Percentiles rank a stretch among this genome's conserved stretches.
These are phyloP conservation scores for Melipona beecheii DNA, from an alignment of 2,888 invertebrate species.

Conservation along the genomic window DNA sequence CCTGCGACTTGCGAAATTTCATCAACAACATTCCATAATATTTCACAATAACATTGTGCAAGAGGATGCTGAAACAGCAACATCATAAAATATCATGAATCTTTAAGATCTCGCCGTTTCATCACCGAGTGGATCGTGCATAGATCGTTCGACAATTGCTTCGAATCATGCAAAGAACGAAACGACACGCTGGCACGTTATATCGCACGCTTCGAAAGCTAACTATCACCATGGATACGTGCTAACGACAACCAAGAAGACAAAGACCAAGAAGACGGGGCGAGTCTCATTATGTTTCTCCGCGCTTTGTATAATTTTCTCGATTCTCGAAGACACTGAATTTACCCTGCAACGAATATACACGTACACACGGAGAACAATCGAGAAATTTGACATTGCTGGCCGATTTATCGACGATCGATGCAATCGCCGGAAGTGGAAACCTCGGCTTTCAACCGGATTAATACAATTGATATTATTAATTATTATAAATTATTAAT, in stretches of 20 bases:
- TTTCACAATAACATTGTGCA: not conserved
- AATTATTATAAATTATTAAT: no score
- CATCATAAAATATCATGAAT: not conserved
- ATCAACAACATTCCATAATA: not conserved
- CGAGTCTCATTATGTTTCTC: not conserved
- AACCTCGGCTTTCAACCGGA: not conserved
- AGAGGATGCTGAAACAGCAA: not conserved
- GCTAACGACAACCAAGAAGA: conserved; percentile 12
- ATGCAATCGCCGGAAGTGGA: not conserved
- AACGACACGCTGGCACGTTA: not conserved
- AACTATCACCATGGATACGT: not conserved
- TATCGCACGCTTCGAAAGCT: conserved; percentile 1
- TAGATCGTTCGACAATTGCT: conserved; percentile 9
- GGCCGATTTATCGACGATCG: not conserved
- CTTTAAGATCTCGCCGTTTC: not conserved
- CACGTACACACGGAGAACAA: conserved; percentile 28
- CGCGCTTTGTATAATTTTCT: no score
- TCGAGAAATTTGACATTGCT: conserved; percentile 31
- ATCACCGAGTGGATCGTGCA: not conserved
- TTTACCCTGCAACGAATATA: conserved; percentile 51
- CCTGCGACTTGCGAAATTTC: no score
- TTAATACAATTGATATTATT: no score
- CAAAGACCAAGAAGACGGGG: conserved; percentile 6
- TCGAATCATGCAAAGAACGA: not conserved
- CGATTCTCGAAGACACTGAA: conserved; percentile 53